Base-by-base conservation (phyloP, 1,140 invertebrate genomes). In the Leguminivora glycinivorella region DNA sequence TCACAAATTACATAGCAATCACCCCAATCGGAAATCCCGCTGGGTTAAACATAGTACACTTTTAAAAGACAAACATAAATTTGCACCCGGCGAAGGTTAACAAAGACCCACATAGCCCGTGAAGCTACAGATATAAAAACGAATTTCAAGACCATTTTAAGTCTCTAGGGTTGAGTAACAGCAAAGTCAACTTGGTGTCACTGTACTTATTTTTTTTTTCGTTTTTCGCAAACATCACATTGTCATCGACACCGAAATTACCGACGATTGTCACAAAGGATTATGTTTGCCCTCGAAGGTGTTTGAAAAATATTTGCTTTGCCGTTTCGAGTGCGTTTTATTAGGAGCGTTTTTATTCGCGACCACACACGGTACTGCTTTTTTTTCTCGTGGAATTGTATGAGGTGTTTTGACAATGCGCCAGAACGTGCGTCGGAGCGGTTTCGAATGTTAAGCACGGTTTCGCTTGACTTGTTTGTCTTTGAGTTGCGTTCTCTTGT, bases 221-320 rank as follows among this genome's bases (percentile, higher is more conserved):
- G 72, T 75, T 80, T 77, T 77, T 78, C 74, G 77, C 77, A 77
- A 80, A 76, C 75, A 75, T 34, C 70, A 74, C 75, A 86, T 88
- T 89, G 88, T 90, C 82, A 90, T 81, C 81, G 83, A 87, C 73
- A 86, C 81, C 81, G 70, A 89, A 88, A 86, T 88, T 86, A 88
- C 81, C 63, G 72, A 73, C 76, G 77, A 83, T 83, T 85, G 84
- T 84, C 81, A 84, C 84, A 87, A 85, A 84, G 77, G 82, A 87
- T 85, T 84, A 81, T 77, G 76, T 78, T 81, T 74, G 72, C 75
- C 70, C 69, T 79, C 69, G 74, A 72, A 79, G 79, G 80, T 88
- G 84, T 90, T 89, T 90, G 86, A 86, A 85, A 85, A 87, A 90
- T 84, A 83, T 88, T 86, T 88, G 84, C 81, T 85, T 87, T 80